Conservation (phyloP, 1,140 invertebrate species). For the Samia ricini region DNA sequence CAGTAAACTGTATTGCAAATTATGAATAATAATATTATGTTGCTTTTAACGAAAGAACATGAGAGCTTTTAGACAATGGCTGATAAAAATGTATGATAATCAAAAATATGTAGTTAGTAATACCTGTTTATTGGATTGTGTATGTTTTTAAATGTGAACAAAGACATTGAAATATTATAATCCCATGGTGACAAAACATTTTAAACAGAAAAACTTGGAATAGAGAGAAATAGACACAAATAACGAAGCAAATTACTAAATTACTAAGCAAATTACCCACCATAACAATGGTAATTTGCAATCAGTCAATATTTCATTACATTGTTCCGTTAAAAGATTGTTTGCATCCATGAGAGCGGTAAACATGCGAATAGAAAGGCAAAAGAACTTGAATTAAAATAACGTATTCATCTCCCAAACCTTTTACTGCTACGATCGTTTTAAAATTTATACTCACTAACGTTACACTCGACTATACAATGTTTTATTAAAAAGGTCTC, state of each 20-base stretch:
- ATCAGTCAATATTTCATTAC: too few species aligned
- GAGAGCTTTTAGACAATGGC: not conserved
- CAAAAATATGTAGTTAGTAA: not conserved
- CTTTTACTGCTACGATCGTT: not conserved
- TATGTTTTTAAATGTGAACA: too few species aligned
- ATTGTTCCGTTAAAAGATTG: too few species aligned
- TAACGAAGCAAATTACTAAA: too few species aligned
- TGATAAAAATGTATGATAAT: not conserved
- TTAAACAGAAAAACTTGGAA: too few species aligned
- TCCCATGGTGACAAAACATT: too few species aligned
- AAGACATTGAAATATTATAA: too few species aligned
- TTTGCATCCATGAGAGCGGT: too few species aligned
- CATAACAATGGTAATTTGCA: too few species aligned
- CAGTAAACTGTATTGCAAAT: not conserved
- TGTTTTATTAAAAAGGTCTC: not conserved
- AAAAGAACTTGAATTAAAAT: not conserved
- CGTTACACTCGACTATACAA: not conserved
- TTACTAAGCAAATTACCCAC: too few species aligned
- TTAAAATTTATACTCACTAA: not conserved
- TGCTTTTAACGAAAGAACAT: not conserved
- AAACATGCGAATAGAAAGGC: not conserved
- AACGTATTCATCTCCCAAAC: not conserved
- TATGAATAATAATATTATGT: not conserved
- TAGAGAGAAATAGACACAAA: too few species aligned
- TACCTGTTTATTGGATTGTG: too few species aligned